Base-by-base conservation (phyloP, 2,888 invertebrate species). In the Neoascia interrupta region DNA sequence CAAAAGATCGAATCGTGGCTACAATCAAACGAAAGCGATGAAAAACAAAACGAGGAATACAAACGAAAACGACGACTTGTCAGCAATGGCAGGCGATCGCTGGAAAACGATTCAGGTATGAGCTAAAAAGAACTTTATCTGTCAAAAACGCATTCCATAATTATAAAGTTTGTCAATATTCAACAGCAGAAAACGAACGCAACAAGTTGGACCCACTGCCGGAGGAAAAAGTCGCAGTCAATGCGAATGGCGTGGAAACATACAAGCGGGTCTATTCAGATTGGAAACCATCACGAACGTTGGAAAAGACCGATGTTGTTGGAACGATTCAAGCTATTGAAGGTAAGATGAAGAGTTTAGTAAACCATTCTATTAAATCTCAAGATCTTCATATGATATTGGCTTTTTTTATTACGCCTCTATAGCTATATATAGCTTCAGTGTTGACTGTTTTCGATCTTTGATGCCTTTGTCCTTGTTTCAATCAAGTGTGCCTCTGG, bases 1-100 rank as follows among this genome's bases (percentile, higher is more conserved):
- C 95, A 96, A 87, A 96, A 96, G 87, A 96, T 97, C 85, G 96
- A 97, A 88, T 95, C 95, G 4, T 97, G 97, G 97, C 90, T 97
- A 80, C 93, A 95, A 82, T 95, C 95, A 68, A 96, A 95, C 89
- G 95, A 95, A 86, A 93, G 92, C 85, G 95, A 93, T 85, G 95
- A 95, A 87, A 92, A 92, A 84, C 91, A 92, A 82, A 93, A 91
- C 81, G 93, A 94, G 82, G 93, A 94, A 83, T 90, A 93, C 80
- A 91, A 92, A 83, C 91, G 92, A 83, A 91, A 92, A 85, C 91
- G 92, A 83, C 91, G 93, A 81, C 89, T 93, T 87, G 92, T 93
- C 84, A 92, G 91, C 81, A 94, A 93, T 81, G 86, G 85, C 89
- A 90, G 95, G 88, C 91, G 94, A 84, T 94, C 94, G 89, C 92